Base-by-base conservation (phyloP, 2,113 vertebrate species). In the Neolamprologus falcicula region DNA sequence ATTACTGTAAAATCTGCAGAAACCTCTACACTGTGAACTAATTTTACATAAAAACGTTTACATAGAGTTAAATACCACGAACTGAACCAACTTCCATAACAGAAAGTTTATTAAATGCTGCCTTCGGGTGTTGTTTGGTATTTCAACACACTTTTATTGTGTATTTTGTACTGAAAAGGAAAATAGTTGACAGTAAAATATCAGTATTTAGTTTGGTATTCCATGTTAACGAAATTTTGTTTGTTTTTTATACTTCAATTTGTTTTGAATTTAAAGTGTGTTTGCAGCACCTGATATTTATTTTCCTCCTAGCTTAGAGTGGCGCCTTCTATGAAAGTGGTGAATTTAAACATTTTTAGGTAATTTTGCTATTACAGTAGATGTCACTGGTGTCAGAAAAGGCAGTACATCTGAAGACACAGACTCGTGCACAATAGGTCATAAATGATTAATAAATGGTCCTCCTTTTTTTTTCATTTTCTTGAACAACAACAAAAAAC, bases 111-210 rank as follows among this genome's bases (percentile, higher is more conserved):
- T 47, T 76, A 28, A 31, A 13, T 92, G 85, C 33, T 91, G 82
- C 91, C 13, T 92, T 92, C 76, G 91, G 9, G 76, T 40, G 31
- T n/a, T 73, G 68, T 76, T 76, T 26, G 52, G 3, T 79, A 31
- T 88, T 71, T 87, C 12, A 61, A 10, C 24, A 76, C 42, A 76
- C 71, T 35, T 47, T 19, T 50, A 28, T 28, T 19, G 16, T 33
- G 3, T 78, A 52, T 50, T 78, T 52, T 31, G 45, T 50, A 78
- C 45, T 47, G 6, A 33, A 78, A 11, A 50, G 10, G 45, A 28
- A 78, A 78, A 52, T 52, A 52, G 0, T 52, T 78, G 26, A 78
- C 42, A 12, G 24, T 78, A 50, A 10, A 7, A 50, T 50, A 12
- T 4, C 17, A 26, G 24, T 76, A 78, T 78, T 78, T 78, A 78